Evolutionary conservation across 2,888 invertebrate genomes (phyloP), one percentile per base, ranked within the genome.

Genomic region (Blastobasis lacticolella): DNA sequence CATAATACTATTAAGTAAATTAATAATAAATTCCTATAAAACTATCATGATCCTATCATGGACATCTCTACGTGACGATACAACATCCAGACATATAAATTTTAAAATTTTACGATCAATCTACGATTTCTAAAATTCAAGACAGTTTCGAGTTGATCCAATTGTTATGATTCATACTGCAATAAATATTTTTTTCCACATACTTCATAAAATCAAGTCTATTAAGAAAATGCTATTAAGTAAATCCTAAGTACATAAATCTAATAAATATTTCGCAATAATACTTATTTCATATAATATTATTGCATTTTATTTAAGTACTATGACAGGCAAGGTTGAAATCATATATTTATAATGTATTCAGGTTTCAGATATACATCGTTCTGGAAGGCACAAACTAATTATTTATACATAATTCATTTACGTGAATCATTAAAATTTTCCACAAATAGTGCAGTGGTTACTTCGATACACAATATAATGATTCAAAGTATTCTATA

Each of bases 351-450:
- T 23, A 23, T 23, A 23, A 23, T 23, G 23, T 23, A 23, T 23
- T 23, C 23, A 23, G 23, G 3, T 23, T 68, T 69, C 60, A 61
- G 68, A 65, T 69, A 73, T 66, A 72, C 67, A 67, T 73, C 71
- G 71, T 65, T 73, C 64, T 75, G 75, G 72, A 81, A 86, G 84
- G 85, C 85, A 86, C 84, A 83, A 84, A 84, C 75, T 80, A 81
- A 67, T 73, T 70, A 73, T 50, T 62, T 61, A 53, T 64, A 59
- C 57, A 66, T 67, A 65, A 68, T 69, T 64, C 63, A 69, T 69
- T 62, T 57, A n/a, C 7, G 58, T 61, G 54, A 55, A 65, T 54
- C 59, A 57, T 57, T 57, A 49, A 54, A 56, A 58, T 56, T 51
- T 54, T 56, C 46, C 57, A 60, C 59, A 57, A 61, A 54, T 53